Conservation (phyloP, 2,888 invertebrate species). For the Eristalis tenax region DNA sequence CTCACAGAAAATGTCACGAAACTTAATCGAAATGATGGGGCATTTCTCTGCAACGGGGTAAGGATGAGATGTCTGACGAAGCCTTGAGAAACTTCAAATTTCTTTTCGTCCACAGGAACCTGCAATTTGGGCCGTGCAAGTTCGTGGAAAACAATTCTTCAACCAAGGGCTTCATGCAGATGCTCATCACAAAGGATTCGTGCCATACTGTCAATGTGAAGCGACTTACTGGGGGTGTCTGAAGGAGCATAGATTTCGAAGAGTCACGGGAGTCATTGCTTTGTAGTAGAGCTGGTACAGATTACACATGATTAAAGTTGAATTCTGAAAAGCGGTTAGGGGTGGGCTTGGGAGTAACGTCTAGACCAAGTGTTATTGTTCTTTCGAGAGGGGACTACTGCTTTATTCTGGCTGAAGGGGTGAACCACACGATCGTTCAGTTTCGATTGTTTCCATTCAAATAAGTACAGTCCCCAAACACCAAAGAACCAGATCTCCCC, state of each 20-base stretch:
- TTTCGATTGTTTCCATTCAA: no score
- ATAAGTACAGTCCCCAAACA: no score
- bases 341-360: no score
- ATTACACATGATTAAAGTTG: no score
- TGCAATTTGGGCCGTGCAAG: conserved; percentile 42
- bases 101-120: conserved; percentile 1
- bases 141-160: conserved; percentile 40
- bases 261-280: background rate
- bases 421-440: no score
- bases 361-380: no score
- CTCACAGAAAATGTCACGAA: conserved; percentile 72
- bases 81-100: background rate
- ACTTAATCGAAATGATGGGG: conserved; percentile 75
- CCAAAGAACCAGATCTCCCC: no score
- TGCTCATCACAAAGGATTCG: conserved; percentile 35
- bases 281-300: no score
- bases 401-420: no score
- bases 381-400: no score
- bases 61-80: background rate
- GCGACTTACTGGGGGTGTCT: background rate
- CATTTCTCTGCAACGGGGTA: conserved; percentile 68
- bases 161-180: conserved; percentile 1
- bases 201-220: conserved; percentile 21
- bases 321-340: no score
- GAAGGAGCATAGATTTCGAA: background rate